Evolutionary conservation across 2,888 invertebrate species (phyloP), one percentile per base, ranked within the genome.

Genomic region (Orthosia gothica): DNA sequence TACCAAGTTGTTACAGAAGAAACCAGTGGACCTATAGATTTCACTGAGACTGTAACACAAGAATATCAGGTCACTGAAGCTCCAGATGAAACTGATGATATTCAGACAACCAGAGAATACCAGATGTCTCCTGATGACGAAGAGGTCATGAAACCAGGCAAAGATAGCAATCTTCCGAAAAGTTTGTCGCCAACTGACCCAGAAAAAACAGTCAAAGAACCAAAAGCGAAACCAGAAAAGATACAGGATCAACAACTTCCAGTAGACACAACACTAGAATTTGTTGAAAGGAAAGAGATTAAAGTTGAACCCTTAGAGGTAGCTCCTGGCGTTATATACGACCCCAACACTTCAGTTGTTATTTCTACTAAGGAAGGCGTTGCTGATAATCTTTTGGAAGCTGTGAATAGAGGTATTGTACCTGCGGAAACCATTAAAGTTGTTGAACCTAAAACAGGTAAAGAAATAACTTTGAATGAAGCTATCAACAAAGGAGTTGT

Each of bases 401-500:
- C 99, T 15, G 97, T 99, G 0, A 97, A 97, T 78, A 97, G 98
- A 87, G 98, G 98, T 61, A 96, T 97, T 71, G 95, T 99, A 78
- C 97, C 98, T 76, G 93, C 97, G 1, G 97, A 97, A 81, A 94
- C 97, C 1, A 97, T 99, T 0, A 97, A 97, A 89, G 97, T 99
- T 3, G 96, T 97, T 77, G 98, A 98, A 92, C 98, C 98, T 1
- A 93, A 94, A 72, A 97, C 98, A 0, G 98, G 98, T 18, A 96
- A 97, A 90, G 97, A 97, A 81, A 96, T 98, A 58, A 96, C 97
- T n/a, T 93, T 98, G 11, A 97, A 97, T 49, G 98, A 99, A 91
- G 99, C 99, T 1, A 97, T 99, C 54, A 93, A 97, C 15, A 97
- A 97, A 85, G 98, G 98, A 64, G 97, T 99, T 67, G 96, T 99